Percentiles rank a stretch among this genome's conserved stretches.
Evolutionary conservation across 2,888 invertebrate species (phyloP).

Genomic region (Colostygia pectinataria): DNA sequence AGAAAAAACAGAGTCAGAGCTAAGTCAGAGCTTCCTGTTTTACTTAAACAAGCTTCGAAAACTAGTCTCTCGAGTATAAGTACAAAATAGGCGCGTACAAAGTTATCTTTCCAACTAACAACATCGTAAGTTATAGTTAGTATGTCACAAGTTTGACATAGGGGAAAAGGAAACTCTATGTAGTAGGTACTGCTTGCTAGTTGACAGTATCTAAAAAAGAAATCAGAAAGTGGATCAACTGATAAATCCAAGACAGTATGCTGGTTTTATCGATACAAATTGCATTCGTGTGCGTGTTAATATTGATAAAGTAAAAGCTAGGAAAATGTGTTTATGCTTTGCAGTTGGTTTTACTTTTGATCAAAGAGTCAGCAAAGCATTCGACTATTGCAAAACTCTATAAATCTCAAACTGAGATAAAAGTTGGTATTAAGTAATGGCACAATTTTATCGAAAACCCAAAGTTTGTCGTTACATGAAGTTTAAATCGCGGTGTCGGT

Average conservation of each 20-base stretch:
- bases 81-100: too few relatives aligned
- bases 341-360: too few relatives aligned
- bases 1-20: too few relatives aligned
- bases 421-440: slow-evolving; percentile 10
- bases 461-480: slow-evolving; percentile 22
- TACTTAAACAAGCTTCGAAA: too few relatives aligned
- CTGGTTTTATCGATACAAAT: too few relatives aligned
- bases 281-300: neutral
- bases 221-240: slow-evolving; percentile 10
- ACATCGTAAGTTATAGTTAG: slow-evolving; percentile 24
- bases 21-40: too few relatives aligned
- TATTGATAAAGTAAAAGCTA: too few relatives aligned
- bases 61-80: too few relatives aligned
- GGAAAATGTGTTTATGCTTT: too few relatives aligned
- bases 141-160: slow-evolving; percentile 23
- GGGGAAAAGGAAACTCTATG: slow-evolving; percentile 15
- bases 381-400: slow-evolving; percentile 4
- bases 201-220: slow-evolving; percentile 5
- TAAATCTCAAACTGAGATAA: slow-evolving; percentile 13
- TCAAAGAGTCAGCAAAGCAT: slow-evolving; percentile 3
- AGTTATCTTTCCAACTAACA: slow-evolving; percentile 13
- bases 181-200: neutral
- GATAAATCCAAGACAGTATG: too few relatives aligned
- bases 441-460: slow-evolving; percentile 22
- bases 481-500: slow-evolving; percentile 20